Evolutionary conservation across 2,113 vertebrate species (phyloP), one percentile per base, ranked within the genome.

Genomic region (Struthidea cinerea): DNA sequence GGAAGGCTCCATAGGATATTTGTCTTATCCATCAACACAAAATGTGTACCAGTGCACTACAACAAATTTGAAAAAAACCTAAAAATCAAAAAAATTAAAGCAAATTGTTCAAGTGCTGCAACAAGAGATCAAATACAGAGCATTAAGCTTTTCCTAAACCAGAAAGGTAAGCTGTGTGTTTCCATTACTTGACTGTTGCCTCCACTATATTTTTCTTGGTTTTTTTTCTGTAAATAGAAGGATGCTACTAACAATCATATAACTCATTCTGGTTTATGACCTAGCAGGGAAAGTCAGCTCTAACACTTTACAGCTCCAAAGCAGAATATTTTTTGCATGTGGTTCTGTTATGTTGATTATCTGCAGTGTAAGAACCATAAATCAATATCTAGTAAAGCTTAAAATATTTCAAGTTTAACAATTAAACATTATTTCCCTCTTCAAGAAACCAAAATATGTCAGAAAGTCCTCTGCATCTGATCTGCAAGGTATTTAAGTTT

Each of bases 261-360:
- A 91, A 90, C 46, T 95, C 60, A 83, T 91, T 90, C 73, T 91
- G 24, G 35, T 89, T 90, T 94, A 92, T 70, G 52, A 82, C 22
- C 32, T 76, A 76, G 63, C 5, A 13, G 55, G 52, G 69, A 52
- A 93, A 94, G 69, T 80, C 70, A 93, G 24, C 7, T 78, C 50
- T 90, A 65, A 82, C 47, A 74, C 23, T 91, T 88, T 87, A 71
- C 83, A 63, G 68, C 49, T 93, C 68, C 39, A 90, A 79, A 91
- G 39, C 12, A 85, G 69, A 83, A 87, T 93, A 64, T 78, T 73
- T 81, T 95, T 90, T 80, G 16, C 23, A 23, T 77, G 64, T 64
- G 19, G 44, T 87, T 94, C 39, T 53, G 37, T 61, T 87, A 55
- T 16, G 41, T 37, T 93, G 85, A 84, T 95, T 79, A 82, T 93